Base-by-base conservation (phyloP, 2,797 vertebrate species). In the Diplodus puntazzo region DNA sequence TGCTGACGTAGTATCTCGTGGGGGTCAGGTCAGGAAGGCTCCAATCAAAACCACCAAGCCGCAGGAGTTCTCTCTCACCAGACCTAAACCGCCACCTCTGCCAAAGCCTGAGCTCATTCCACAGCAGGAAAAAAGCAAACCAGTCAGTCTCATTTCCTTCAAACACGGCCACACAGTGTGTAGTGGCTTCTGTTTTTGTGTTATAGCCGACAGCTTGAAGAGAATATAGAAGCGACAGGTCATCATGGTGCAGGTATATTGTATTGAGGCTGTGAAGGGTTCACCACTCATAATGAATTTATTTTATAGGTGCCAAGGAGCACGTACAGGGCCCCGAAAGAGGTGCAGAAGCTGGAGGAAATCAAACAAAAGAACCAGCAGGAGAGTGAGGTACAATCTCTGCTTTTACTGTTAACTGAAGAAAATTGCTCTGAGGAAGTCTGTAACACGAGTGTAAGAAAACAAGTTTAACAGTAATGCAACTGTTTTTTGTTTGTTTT, bases 41-140 rank as follows among this genome's bases (percentile, higher is more conserved):
- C 60, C 79, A 0, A 61, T 73, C 21, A 96, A 85, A 81, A 90
- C 87, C 83, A 99, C 97, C 11, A 67, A 95, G 75, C 95, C 96
- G 21, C 92, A 91, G 86, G 96, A 96, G 88, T 98, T 99, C 89
- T 85, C 89, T 77, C 90, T 99, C 83, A 97, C 95, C 20, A 85
- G 90, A 61, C 94, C 96, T 20, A 97, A 91, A 88, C 94, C 95
- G 79, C 95, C 91, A 4, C 59, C 92, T 65, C 82, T 96, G 67
- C 94, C 92, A 10, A 13, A 91, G 75, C 95, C 96, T 2, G 94
- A 96, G 80, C 85, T 75, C 72, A 93, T 96, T 66, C 95, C 94
- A 4, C 72, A 48, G 52, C 82, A 93, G 89, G 90, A 96, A 69
- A 96, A 96, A 91, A 64, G 70, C 20, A 95, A 83, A 82, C 94